Evolutionary conservation across 1,140 invertebrate species (phyloP), one percentile per base, ranked within the genome.

Genomic region (Colletes latitarsis): DNA sequence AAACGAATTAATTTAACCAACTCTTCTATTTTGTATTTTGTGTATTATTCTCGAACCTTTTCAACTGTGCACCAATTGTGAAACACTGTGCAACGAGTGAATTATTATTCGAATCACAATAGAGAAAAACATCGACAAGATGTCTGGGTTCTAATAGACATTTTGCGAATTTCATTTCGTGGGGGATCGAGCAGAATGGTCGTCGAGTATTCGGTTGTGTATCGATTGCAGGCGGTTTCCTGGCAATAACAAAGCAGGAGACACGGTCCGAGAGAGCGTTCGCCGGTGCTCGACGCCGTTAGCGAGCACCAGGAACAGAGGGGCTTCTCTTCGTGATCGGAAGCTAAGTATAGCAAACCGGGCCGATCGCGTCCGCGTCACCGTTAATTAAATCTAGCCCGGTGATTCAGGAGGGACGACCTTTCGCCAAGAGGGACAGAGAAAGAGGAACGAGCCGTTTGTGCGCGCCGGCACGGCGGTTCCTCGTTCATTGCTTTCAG

Each of bases 371-470:
- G 82, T 69, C 64, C 69, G 82, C 76, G 68, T 83, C 74, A 75
- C 74, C 69, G 75, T 87, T 87, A 87, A 87, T 87, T 87, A 87
- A 87, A 87, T 87, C 76, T 74, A 83, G 79, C 60, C 70, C 62
- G 78, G 75, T 87, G 82, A 84, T 87, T 87, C 85, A 84, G 79
- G 63, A 84, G 82, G 75, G 73, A 74, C 75, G 85, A 84, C 82
- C 84, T 87, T 87, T 86, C 53, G 85, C 30, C 75, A 63, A 55
- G 53, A 55, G 53, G 17, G 14, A 55, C 15, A 55, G 53, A 55
- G 53, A 55, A 30, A 43, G 75, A 63, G 81, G 81, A 69, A 84
- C 76, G 72, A 71, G 67, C 72, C 72, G 77, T 75, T 83, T 80
- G 83, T 84, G 64, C 3, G 64, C 30, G 30, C 30, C 30, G 30